Evolutionary conservation across 2,797 vertebrate genomes (phyloP).

Genomic region (Tiaroga cobitis): DNA sequence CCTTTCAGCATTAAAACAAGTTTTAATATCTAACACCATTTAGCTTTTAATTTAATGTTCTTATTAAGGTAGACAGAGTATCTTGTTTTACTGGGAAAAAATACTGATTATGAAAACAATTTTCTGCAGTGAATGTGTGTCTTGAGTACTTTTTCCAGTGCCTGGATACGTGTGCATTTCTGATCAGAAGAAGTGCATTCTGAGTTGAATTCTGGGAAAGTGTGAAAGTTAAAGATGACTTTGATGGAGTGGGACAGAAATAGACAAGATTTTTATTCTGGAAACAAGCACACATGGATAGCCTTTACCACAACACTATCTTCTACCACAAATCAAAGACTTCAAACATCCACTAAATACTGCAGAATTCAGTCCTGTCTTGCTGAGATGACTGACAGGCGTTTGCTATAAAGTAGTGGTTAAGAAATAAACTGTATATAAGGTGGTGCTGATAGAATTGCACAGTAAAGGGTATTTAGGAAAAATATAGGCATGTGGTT

Average conservation of each 20-base stretch:
- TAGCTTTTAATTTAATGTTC: neutral
- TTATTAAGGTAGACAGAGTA: neutral
- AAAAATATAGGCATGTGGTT: slow-evolving; percentile 14
- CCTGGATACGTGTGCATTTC: neutral
- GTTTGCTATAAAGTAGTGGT: neutral
- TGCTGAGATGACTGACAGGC: neutral
- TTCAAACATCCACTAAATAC: slow-evolving; percentile 4
- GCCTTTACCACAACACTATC: neutral
- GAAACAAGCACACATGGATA: slow-evolving; percentile 1
- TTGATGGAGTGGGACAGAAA: slow-evolving; percentile 17
- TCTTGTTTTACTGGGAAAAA: neutral
- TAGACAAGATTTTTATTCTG: slow-evolving; percentile 11
- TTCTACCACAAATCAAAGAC: slow-evolving; percentile 7
- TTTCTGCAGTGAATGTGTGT: neutral
- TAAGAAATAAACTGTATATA: slow-evolving; percentile 9
- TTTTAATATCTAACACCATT: neutral
- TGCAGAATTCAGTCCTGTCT: neutral
- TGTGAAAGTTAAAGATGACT: slow-evolving; percentile 12
- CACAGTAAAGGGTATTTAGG: neutral
- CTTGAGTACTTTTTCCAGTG: neutral
- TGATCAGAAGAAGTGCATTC: slow-evolving; percentile 21
- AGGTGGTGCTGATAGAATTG: neutral
- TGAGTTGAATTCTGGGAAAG: neutral
- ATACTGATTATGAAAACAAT: neutral
- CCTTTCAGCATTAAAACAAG: neutral